Evolutionary conservation across 1,140 invertebrate genomes (phyloP).

Genomic region (Meloidogyne floridensis): DNA sequence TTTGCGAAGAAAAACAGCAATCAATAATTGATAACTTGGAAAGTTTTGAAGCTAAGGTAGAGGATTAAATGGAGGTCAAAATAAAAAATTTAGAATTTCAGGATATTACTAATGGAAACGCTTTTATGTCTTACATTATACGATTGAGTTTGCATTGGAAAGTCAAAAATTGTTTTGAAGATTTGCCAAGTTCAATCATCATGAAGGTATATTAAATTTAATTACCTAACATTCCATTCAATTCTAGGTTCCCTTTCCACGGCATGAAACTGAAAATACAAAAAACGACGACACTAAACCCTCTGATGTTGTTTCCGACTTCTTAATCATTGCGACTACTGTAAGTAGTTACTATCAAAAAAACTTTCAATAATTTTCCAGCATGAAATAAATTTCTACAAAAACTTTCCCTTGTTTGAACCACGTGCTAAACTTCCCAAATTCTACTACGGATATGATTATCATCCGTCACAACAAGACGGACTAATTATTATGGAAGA

Average conservation of each 20-base stretch:
- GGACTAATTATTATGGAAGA: constrained; percentile 54
- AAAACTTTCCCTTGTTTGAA: constrained; percentile 38
- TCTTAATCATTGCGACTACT: constrained; percentile 18
- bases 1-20: not conserved
- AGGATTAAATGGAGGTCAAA: too few species aligned
- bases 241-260: constrained; percentile 17
- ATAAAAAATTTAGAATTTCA: not conserved
- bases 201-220: constrained; percentile 31
- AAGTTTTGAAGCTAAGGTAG: constrained; percentile 23
- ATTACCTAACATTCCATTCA: not conserved
- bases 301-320: not conserved
- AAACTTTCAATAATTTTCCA: constrained; percentile 28
- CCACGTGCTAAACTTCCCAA: constrained; percentile 43
- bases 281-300: not conserved
- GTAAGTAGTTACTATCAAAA: not conserved
- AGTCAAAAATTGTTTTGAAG: not conserved
- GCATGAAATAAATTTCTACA: constrained; percentile 51
- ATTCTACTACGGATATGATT: constrained; percentile 47
- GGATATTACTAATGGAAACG: constrained; percentile 35
- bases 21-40: constrained; percentile 13
- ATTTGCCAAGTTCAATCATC: constrained; percentile 31
- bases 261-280: not conserved
- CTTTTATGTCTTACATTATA: constrained; percentile 40
- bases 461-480: constrained; percentile 34
- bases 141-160: constrained; percentile 39